Base-by-base conservation (phyloP, 2,888 invertebrate genomes). In the Nebria salina region DNA sequence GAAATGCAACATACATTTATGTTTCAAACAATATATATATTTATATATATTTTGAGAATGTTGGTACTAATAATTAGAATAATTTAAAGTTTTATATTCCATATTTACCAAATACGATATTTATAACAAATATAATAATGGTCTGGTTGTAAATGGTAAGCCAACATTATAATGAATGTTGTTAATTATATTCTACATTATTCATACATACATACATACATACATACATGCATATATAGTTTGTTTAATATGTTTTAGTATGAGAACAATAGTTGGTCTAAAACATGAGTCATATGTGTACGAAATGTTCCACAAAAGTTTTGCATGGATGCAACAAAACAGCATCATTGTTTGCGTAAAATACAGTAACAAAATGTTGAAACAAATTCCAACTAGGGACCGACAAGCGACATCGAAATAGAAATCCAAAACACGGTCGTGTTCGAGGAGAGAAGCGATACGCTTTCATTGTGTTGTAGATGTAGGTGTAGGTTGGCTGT, bases 301-400 rank as follows among this genome's bases (percentile, higher is more conserved):
- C 54, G 70, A 20, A 76, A 76, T 54, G 77, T 65, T 66, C 54
- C 66, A 66, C 74, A 75, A 79, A 73, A 79, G 74, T 79, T 79
- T 75, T 65, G 70, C 74, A 74, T 79, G 79, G 73, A 79, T 79
- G 74, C 79, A 79, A 54, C 54, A 54, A 34, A 34, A 70, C 70
- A 25, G 70, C 34, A 70, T 42, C 77, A 79, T 79, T 79, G 79
- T 79, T 79, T 68, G 73, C 75, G 79, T 79, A 79, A 75, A 79
- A 79, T 79, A 65, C 79, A 75, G 68, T 66, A 79, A 79, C 79
- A 79, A 79, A 79, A 79, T 79, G 79, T 26, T 79, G 74, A 79
- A 79, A 79, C 79, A 79, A 79, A 79, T 79, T 79, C 79, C 73
- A 79, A 74, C 74, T 75, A 65, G 68, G 65, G 79, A 73, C 20